phyloP scores from a whole-genome alignment of 2,113 vertebrate genomes.

The Hyaena hyaena region DNA sequence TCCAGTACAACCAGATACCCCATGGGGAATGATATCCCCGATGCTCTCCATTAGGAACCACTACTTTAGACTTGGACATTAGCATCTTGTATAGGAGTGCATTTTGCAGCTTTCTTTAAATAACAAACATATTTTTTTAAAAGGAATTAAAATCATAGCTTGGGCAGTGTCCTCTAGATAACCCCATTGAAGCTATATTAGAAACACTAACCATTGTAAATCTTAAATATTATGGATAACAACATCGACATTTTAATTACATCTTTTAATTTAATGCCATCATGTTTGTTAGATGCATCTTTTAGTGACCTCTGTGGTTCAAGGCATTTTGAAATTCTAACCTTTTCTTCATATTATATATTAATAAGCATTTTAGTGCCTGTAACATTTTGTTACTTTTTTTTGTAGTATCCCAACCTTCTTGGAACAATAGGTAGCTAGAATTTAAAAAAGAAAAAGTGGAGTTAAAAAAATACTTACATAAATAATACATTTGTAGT shows the following conservation, averaged over 20 bases:
- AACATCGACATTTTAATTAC: constrained; percentile 25
- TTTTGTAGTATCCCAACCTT: constrained; percentile 21
- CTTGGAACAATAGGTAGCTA: constrained; percentile 38
- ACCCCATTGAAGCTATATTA: not conserved
- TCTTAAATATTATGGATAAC: constrained; percentile 23
- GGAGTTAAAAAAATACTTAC: not conserved
- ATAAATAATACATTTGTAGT: constrained; percentile 40
- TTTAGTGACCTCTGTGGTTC: constrained; percentile 20
- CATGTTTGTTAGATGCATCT: not conserved
- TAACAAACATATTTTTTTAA: not conserved
- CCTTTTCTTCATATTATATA: not conserved
- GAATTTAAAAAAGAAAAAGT: not conserved
- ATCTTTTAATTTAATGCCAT: constrained; percentile 37
- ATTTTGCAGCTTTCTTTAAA: not conserved
- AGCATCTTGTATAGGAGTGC: not conserved
- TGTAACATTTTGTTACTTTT: constrained; percentile 25
- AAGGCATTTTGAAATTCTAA: not conserved
- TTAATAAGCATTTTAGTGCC: constrained; percentile 30
- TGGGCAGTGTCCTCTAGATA: not conserved
- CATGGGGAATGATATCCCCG: not conserved
- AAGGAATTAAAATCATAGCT: not conserved
- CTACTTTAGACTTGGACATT: not conserved
- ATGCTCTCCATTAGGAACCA: not conserved
- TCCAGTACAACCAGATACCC: not conserved
- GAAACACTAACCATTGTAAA: not conserved